phyloP scores from a whole-genome alignment of 1,140 invertebrate species.

The Caenorhabditis tropicalis region DNA sequence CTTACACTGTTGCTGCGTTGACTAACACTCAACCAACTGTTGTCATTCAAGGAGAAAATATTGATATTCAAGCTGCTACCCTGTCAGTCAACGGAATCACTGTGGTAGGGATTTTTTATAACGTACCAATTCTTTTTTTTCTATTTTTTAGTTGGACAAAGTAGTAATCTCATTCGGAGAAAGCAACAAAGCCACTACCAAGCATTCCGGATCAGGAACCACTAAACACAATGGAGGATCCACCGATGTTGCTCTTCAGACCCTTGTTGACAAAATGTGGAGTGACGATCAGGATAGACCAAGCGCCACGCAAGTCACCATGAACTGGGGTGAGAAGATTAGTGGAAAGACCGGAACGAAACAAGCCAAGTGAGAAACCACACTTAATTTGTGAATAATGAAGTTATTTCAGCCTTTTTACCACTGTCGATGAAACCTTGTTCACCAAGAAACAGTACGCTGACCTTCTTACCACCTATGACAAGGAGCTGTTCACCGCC shows the following conservation, averaged over 20 bases:
- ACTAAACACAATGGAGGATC: slow-evolving; percentile 37
- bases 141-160: slow-evolving; percentile 27
- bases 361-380: neutral
- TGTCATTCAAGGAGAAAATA: slow-evolving; percentile 38
- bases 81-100: neutral
- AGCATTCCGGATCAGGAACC: slow-evolving; percentile 14
- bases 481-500: slow-evolving; percentile 58
- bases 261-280: slow-evolving; percentile 63
- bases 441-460: slow-evolving; percentile 62
- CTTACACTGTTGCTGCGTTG: slow-evolving; percentile 56
- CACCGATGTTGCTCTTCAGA: slow-evolving; percentile 54
- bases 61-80: slow-evolving; percentile 43
- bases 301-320: slow-evolving; percentile 25
- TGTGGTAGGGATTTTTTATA: neutral
- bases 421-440: slow-evolving; percentile 59
- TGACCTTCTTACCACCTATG: slow-evolving; percentile 59
- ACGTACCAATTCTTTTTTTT: neutral
- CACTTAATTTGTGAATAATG: neutral
- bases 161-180: slow-evolving; percentile 38
- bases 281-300: slow-evolving; percentile 58
- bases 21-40: slow-evolving; percentile 29
- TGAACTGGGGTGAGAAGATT: slow-evolving; percentile 52
- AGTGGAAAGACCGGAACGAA: slow-evolving; percentile 49
- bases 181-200: slow-evolving; percentile 5
- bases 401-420: slow-evolving; percentile 57